phyloP scores from a whole-genome alignment of 1,140 invertebrate genomes.

The Drosophila lacteicornis region DNA sequence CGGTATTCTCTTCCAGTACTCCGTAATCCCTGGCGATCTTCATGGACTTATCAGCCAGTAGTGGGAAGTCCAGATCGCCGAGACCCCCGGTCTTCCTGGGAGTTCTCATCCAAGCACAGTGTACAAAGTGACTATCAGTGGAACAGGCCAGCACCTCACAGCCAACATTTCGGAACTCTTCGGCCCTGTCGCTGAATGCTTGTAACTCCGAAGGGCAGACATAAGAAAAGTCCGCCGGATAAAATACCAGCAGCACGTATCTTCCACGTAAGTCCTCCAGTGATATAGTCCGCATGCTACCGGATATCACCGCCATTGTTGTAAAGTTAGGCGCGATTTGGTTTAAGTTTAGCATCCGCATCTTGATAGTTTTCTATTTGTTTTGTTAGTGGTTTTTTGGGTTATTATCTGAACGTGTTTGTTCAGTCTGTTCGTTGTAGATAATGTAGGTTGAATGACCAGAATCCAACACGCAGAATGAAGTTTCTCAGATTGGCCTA shows the following conservation, averaged over 20 bases:
- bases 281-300: conserved; percentile 94
- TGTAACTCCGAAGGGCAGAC: conserved; percentile 98
- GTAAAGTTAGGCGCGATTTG: conserved; percentile 92
- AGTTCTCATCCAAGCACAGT: conserved; percentile 97
- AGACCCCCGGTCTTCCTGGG: conserved; percentile 96
- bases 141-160: conserved; percentile 94
- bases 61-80: conserved; percentile 97
- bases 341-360: conserved; percentile 47
- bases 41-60: conserved; percentile 96
- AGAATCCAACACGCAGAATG: too few relatives aligned
- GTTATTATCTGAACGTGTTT: not conserved
- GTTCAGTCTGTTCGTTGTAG: not conserved
- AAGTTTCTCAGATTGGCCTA: too few relatives aligned
- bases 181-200: conserved; percentile 94
- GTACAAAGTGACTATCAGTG: conserved; percentile 95
- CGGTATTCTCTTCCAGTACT: conserved; percentile 95
- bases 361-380: conserved; percentile 1
- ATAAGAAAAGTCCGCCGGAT: conserved; percentile 98
- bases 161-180: conserved; percentile 94
- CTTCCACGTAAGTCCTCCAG: conserved; percentile 95
- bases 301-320: conserved; percentile 93
- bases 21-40: conserved; percentile 95
- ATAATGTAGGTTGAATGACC: too few relatives aligned
- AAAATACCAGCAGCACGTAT: conserved; percentile 98
- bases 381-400: not conserved